A percentile compares a stretch with the other conserved stretches of the same genome.
Conservation (phyloP, 2,888 invertebrate genomes). For the Parnassius apollo region DNA sequence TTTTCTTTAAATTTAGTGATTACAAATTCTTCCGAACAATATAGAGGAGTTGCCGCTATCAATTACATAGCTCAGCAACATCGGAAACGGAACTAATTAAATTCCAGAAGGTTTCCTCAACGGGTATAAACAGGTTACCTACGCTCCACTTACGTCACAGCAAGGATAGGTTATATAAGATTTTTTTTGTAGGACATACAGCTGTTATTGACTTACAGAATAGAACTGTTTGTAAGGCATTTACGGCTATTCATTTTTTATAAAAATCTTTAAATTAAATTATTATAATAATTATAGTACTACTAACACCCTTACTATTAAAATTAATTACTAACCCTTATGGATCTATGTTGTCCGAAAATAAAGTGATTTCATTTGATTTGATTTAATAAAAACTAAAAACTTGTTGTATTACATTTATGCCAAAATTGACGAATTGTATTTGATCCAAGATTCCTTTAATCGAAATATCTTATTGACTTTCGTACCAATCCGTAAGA, state of each 20-base stretch:
- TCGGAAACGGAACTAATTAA: background rate
- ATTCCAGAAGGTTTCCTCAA: slow-evolving; percentile 11
- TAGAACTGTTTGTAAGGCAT: no score
- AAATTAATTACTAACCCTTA: no score
- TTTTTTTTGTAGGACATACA: slow-evolving; percentile 9
- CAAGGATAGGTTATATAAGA: slow-evolving; percentile 66
- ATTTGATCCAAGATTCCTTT: no score
- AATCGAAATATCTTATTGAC: no score
- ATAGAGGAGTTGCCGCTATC: background rate
- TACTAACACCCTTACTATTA: no score
- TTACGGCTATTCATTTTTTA: background rate
- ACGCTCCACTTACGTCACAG: slow-evolving; percentile 57
- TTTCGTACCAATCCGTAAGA: slow-evolving; percentile 12
- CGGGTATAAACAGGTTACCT: slow-evolving; percentile 25
- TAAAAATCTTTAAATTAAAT: background rate
- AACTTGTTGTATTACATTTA: background rate
- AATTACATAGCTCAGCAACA: background rate
- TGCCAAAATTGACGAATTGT: background rate
- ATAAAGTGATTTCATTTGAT: no score
- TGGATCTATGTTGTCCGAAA: no score
- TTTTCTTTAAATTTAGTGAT: no score
- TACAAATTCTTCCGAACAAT: no score
- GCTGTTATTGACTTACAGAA: slow-evolving; percentile 21
- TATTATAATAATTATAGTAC: no score
- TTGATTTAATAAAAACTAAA: background rate